Conservation (phyloP, 2,113 vertebrate species). For the Holacanthus passer region DNA sequence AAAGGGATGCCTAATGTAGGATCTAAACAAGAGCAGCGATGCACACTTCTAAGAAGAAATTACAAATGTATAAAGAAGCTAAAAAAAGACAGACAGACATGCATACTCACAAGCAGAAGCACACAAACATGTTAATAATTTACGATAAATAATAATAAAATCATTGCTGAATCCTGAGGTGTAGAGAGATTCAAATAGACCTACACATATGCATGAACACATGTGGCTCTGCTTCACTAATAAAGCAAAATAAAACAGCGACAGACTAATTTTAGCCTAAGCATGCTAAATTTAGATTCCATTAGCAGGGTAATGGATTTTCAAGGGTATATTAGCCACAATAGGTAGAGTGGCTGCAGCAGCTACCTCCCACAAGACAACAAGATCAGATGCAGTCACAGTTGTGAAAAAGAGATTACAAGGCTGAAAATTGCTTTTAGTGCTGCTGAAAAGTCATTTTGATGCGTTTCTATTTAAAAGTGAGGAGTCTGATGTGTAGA, state of each 20-base stretch:
- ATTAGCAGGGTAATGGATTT: not conserved
- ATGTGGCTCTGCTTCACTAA: not conserved
- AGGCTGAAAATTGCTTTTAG: not conserved
- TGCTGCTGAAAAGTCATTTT: not conserved
- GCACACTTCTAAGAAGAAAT: not conserved
- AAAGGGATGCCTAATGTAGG: conserved; percentile 15
- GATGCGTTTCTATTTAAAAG: not conserved
- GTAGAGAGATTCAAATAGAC: not conserved
- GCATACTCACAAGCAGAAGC: not conserved
- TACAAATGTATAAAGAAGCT: not conserved
- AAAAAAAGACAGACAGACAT: not conserved
- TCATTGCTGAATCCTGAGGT: not conserved
- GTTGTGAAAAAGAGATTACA: not conserved
- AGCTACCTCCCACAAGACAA: not conserved
- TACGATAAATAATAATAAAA: not conserved
- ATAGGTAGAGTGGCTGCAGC: not conserved
- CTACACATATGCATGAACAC: not conserved
- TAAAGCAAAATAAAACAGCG: not conserved
- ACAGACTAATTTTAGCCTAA: not conserved
- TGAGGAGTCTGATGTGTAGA: not conserved
- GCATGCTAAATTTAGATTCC: not conserved
- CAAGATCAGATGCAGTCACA: not conserved
- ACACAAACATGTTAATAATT: not conserved
- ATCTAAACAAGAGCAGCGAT: conserved; percentile 1
- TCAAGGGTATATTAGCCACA: not conserved